Conservation (phyloP, 2,113 vertebrate species). For the Carassius auratus region DNA sequence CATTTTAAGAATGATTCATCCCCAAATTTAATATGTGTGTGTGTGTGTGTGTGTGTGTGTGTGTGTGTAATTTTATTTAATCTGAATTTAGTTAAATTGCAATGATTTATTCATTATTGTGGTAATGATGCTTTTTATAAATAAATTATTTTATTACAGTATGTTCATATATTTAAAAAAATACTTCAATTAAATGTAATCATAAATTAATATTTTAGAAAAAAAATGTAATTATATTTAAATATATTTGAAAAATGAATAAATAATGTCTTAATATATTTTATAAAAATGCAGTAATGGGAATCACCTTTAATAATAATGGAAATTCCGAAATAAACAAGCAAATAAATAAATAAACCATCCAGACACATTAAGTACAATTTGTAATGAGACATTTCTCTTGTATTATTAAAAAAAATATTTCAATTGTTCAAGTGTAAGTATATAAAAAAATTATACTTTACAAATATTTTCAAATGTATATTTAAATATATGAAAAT, state of each 20-base stretch:
- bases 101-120: not conserved
- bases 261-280: not conserved
- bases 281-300: not conserved
- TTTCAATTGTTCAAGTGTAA: not conserved
- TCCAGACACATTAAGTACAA: not conserved
- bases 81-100: not conserved
- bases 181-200: not conserved
- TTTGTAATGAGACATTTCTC: not conserved
- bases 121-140: not conserved
- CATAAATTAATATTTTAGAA: not conserved
- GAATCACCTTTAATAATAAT: not conserved
- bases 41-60: too few species aligned
- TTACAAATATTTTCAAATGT: not conserved
- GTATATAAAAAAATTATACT: not conserved
- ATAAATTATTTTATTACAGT: not conserved
- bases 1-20: too few species aligned
- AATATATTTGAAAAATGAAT: not conserved
- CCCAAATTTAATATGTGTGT: too few species aligned
- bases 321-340: not conserved
- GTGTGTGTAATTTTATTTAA: not conserved
- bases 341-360: not conserved
- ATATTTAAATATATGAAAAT: not conserved
- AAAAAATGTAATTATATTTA: not conserved
- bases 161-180: not conserved
- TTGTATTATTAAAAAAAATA: not conserved